Evolutionary conservation across 2,797 vertebrate species (phyloP), one percentile per base, ranked within the genome.

Genomic region (Melanotaenia parkinsoni): DNA sequence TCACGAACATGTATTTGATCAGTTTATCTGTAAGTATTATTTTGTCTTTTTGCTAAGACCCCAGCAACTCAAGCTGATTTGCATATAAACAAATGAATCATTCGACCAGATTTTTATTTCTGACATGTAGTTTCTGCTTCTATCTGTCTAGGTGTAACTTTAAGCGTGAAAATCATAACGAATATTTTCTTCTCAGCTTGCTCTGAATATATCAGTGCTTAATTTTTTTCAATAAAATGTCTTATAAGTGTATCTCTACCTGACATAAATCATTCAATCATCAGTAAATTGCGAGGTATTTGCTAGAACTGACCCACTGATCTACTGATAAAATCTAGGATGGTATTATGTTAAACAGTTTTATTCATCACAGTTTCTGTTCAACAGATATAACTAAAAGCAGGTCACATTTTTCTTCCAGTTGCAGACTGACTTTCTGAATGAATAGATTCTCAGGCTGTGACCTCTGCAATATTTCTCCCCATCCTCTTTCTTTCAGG

Each of bases 401-500:
- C 2, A 28, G 12, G 40, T 32, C 5, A 18, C 3, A 28, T 24
- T 61, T 61, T 26, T 20, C n/a, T 38, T 3, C 9, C 37, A 3
- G 26, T 3, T 10, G 18, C 12, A 38, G 24, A 70, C 30, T 22
- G 1, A n/a, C 58, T 54, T 18, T 54, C 7, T 62, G 28, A 53
- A 18, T 14, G 12, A 24, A 38, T 13, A 9, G 1, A 5, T 71
- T 16, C 1, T 33, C 32, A 24, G 50, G 13, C 24, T 62, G 12
- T 61, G 50, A 74, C 38, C 26, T 43, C 10, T 50, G 9, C 53
- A 12, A 61, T 43, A 2, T 35, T 35, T 53, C 56, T 72, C 45
- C 38, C 12, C 30, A 1, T 63, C 54, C 22, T 69, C 22, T 16
- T 20, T 66, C 28, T 67, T 53, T 64, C 76, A 98, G 97, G 97